These are phyloP conservation scores for Eurystomus glaucurus DNA, from an alignment of 2,797 vertebrate genomes.

Conservation along the genomic window DNA sequence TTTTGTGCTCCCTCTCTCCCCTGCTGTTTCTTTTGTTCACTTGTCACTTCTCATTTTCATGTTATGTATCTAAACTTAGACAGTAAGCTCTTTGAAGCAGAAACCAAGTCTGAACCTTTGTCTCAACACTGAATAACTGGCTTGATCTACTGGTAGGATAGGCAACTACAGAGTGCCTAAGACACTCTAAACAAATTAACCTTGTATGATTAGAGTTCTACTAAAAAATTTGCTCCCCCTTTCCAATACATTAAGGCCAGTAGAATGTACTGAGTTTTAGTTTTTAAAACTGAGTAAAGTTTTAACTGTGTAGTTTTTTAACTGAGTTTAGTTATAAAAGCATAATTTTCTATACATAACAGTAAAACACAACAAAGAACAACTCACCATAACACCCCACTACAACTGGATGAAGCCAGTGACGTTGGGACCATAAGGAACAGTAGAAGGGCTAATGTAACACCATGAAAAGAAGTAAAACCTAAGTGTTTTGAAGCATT, in stretches of 20 bases:
- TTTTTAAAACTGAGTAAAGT: background rate
- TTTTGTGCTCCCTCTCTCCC: background rate
- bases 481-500: fast-evolving
- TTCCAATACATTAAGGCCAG: background rate
- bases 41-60: constrained; percentile 47
- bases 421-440: fast-evolving
- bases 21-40: constrained; percentile 37
- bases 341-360: fast-evolving
- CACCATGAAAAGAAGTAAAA: background rate
- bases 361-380: background rate
- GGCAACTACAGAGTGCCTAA: background rate
- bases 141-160: background rate
- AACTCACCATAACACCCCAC: fast-evolving
- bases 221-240: background rate
- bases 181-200: background rate
- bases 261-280: background rate
- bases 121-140: background rate
- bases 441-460: background rate
- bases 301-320: background rate
- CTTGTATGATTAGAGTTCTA: background rate
- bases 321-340: fast-evolving
- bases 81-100: background rate
- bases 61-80: background rate
- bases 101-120: background rate
- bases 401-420: background rate